Evolutionary conservation across 2,888 invertebrate species (phyloP), one percentile per base, ranked within the genome.

Genomic region (Heteromurus nitidus): DNA sequence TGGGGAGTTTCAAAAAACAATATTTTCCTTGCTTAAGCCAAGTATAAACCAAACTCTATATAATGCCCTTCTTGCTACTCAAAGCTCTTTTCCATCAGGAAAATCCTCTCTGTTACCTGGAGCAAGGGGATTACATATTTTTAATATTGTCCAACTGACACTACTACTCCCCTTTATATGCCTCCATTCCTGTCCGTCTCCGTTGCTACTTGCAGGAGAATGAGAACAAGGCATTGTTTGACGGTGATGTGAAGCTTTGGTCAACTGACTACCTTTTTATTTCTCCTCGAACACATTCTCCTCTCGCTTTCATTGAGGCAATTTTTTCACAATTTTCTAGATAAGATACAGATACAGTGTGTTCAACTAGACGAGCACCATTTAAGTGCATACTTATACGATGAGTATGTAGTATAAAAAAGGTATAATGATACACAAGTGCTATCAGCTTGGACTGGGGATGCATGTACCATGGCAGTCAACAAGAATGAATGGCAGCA

Each of bases 321-420:
- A 20, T 65, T 36, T 65, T 65, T 65, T 20, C 65, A 24, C 31
- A 9, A 62, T 24, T n/a, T 26, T 30, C 13, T 18, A 22, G 65
- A 44, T 44, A 60, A 60, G 60, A 60, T 60, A 60, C 13, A 58
- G 55, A 55, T 55, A 55, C n/a, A n/a, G n/a, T n/a, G n/a, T n/a
- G n/a, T n/a, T n/a, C n/a, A n/a, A n/a, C n/a, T n/a, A n/a, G n/a
- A n/a, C n/a, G n/a, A n/a, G n/a, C n/a, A n/a, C n/a, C n/a, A n/a
- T n/a, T n/a, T n/a, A n/a, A n/a, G n/a, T n/a, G n/a, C n/a, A n/a
- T n/a, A n/a, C n/a, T n/a, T n/a, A n/a, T n/a, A n/a, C n/a, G n/a
- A n/a, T n/a, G n/a, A n/a, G n/a, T n/a, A n/a, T n/a, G n/a, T n/a
- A n/a, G n/a, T n/a, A n/a, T n/a, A n/a, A n/a, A n/a, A n/a, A n/a